Evolutionary conservation across 2,113 vertebrate species (phyloP).

Genomic region (Megaleporinus macrocephalus): DNA sequence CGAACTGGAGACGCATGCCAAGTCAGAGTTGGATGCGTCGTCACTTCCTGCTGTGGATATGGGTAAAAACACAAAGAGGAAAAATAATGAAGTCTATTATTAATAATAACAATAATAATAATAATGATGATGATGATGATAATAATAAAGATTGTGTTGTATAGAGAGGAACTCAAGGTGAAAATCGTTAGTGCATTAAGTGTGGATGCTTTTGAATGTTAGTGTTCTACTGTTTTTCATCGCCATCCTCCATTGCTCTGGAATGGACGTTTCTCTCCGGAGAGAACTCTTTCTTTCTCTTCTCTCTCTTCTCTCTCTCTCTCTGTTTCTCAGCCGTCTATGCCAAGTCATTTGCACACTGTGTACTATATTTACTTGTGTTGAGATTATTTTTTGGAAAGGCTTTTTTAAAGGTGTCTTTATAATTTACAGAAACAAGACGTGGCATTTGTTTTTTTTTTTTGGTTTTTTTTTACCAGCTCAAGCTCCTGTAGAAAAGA

Average conservation of each 20-base stretch:
- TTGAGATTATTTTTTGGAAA: slow-evolving; percentile 47
- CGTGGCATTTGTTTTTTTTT: slow-evolving; percentile 62
- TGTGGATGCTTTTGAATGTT: slow-evolving; percentile 83
- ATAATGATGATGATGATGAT: slow-evolving; percentile 23
- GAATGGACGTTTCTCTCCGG: slow-evolving; percentile 72
- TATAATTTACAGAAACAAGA: slow-evolving; percentile 72
- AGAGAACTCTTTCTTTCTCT: slow-evolving; percentile 76
- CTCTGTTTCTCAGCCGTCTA: slow-evolving; percentile 77
- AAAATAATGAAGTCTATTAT: slow-evolving; percentile 52
- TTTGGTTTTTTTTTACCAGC: slow-evolving; percentile 69
- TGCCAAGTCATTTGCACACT: slow-evolving; percentile 87
- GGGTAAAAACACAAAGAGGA: slow-evolving; percentile 68
- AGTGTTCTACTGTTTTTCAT: slow-evolving; percentile 47
- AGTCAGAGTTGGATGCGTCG: slow-evolving; percentile 42
- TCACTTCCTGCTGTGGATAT: slow-evolving; percentile 69
- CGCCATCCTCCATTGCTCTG: slow-evolving; percentile 65
- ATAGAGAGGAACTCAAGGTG: slow-evolving; percentile 65
- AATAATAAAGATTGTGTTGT: slow-evolving; percentile 58
- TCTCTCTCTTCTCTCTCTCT: slow-evolving; percentile 69
- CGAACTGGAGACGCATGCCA: slow-evolving; percentile 42
- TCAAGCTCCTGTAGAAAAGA: slow-evolving; percentile 62
- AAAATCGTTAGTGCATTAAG: slow-evolving; percentile 73
- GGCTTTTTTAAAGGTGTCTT: slow-evolving; percentile 24
- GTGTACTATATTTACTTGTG: slow-evolving; percentile 74
- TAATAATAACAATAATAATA: slow-evolving; percentile 42